Conservation (phyloP, 2,888 invertebrate species). For the Dryadula phaetusa region DNA sequence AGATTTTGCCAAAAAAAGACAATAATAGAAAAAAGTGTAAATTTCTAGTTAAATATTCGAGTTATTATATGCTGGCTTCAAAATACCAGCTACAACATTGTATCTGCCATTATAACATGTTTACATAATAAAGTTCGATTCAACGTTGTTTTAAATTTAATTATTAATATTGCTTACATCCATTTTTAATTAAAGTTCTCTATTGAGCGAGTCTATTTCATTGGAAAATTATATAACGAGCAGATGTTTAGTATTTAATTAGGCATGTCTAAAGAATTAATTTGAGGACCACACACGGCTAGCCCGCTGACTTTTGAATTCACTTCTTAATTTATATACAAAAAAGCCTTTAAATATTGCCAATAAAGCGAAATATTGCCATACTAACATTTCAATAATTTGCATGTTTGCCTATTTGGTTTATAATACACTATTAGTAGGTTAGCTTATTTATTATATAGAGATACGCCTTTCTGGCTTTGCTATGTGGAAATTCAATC, state of each 20-base stretch:
- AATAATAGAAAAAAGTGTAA: background rate
- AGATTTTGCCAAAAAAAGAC: too few species aligned
- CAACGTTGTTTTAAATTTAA: background rate
- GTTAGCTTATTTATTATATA: background rate
- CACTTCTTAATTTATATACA: background rate
- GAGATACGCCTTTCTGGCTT: background rate
- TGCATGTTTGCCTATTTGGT: background rate
- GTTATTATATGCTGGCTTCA: background rate
- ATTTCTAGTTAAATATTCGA: background rate
- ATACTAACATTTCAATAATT: background rate
- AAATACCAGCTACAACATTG: background rate
- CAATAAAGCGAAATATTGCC: background rate
- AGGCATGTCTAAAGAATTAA: background rate
- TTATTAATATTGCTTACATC: background rate
- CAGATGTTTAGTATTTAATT: conserved; percentile 13
- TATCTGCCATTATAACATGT: background rate
- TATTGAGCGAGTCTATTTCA: conserved; percentile 3
- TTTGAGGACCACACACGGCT: conserved; percentile 17
- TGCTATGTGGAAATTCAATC: background rate
- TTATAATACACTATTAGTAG: background rate
- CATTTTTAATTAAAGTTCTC: conserved; percentile 1
- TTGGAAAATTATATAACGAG: conserved; percentile 9
- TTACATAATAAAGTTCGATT: background rate
- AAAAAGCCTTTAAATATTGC: background rate
- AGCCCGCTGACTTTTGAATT: conserved; percentile 1